A percentile compares a stretch with the other conserved stretches of the same genome.
These are phyloP conservation scores for Tursiops truncatus DNA, from an alignment of 2,113 vertebrate genomes.

Conservation along the genomic window DNA sequence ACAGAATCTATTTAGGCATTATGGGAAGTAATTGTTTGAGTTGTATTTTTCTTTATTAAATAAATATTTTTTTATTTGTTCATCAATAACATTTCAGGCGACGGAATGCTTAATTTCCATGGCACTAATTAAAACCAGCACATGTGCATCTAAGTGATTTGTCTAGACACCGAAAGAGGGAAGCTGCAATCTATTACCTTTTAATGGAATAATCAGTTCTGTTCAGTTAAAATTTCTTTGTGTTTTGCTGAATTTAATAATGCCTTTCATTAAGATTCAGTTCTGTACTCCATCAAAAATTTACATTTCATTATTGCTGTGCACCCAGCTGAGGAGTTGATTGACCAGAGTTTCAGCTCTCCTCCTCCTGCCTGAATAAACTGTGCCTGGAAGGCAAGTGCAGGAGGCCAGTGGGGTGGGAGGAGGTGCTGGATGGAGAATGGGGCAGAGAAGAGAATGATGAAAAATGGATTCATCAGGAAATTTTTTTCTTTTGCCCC, in stretches of 20 bases:
- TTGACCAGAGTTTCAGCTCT: not conserved
- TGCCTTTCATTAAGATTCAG: slow-evolving; percentile 68
- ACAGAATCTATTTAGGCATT: not conserved
- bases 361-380: not conserved
- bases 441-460: not conserved
- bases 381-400: not conserved
- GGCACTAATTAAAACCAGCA: slow-evolving; percentile 71
- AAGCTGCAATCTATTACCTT: slow-evolving; percentile 70
- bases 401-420: not conserved
- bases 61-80: slow-evolving; percentile 48
- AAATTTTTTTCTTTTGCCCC: not conserved
- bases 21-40: not conserved
- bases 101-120: slow-evolving; percentile 27
- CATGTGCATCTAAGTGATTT: slow-evolving; percentile 65
- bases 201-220: slow-evolving; percentile 74
- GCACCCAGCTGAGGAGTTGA: not conserved
- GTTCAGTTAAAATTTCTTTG: slow-evolving; percentile 77
- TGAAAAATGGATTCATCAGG: not conserved
- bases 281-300: slow-evolving; percentile 54
- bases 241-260: slow-evolving; percentile 75
- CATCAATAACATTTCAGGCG: slow-evolving; percentile 61
- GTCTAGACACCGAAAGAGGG: slow-evolving; percentile 77
- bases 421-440: not conserved
- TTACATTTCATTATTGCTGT: not conserved
- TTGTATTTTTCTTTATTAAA: slow-evolving; percentile 49